phyloP scores from a whole-genome alignment of 2,888 invertebrate species.

The Tinea pellionella region DNA sequence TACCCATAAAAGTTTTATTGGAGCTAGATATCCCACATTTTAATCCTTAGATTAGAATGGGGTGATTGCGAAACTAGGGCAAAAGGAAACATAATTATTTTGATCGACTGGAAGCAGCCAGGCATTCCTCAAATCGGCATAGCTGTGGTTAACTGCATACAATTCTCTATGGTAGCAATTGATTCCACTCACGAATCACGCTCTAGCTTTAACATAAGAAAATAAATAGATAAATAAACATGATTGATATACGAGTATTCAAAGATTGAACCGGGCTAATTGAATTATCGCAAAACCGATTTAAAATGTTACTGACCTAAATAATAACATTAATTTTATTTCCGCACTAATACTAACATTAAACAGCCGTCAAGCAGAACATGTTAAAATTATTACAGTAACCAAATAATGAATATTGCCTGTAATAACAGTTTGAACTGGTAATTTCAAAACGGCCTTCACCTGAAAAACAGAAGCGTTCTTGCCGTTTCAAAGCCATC shows the following conservation, averaged over 20 bases:
- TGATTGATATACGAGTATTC: too few species aligned
- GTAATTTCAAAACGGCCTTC: constrained; percentile 4
- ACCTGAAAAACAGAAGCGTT: background rate
- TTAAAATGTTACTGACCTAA: background rate
- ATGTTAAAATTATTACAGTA: background rate
- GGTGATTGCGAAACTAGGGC: too few species aligned
- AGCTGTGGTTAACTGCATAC: too few species aligned
- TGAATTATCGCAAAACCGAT: background rate
- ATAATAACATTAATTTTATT: background rate
- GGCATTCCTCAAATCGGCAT: too few species aligned
- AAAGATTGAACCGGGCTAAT: too few species aligned
- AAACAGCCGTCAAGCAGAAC: background rate
- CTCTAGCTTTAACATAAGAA: too few species aligned
- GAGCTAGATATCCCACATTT: background rate
- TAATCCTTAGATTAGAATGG: too few species aligned
- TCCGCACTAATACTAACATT: background rate
- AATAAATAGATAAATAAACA: too few species aligned
- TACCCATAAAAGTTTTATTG: background rate
- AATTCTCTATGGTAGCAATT: too few species aligned
- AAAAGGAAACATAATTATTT: too few species aligned
- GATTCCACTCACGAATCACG: too few species aligned
- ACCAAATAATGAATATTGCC: background rate
- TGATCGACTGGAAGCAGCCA: too few species aligned
- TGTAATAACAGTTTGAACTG: constrained; percentile 2
- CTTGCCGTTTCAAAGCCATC: background rate